phyloP scores from a whole-genome alignment of 2,888 invertebrate genomes.

The Lasioglossum zephyrum region DNA sequence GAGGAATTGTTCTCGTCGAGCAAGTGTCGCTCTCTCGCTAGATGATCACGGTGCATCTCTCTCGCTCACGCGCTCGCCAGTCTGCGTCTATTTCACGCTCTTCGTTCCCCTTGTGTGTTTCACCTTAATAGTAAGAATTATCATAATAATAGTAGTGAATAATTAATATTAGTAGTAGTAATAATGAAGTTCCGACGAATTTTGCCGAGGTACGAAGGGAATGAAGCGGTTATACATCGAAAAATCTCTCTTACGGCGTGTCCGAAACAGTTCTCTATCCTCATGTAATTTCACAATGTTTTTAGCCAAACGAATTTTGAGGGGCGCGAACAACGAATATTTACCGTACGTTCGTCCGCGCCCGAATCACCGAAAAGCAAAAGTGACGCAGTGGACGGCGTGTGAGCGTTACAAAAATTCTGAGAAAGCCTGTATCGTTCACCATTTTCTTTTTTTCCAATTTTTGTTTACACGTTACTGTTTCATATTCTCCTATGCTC shows the following conservation, averaged over 20 bases:
- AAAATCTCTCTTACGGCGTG: not conserved
- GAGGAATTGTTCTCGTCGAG: conserved; percentile 78
- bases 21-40: conserved; percentile 59
- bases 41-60: conserved; percentile 52
- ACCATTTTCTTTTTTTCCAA: no score
- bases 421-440: conserved; percentile 71
- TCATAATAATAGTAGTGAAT: conserved; percentile 30
- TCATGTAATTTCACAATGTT: not conserved
- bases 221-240: conserved; percentile 37
- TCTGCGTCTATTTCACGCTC: conserved; percentile 32
- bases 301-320: conserved; percentile 16
- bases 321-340: not conserved
- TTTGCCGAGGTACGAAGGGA: conserved; percentile 47
- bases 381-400: conserved; percentile 53
- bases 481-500: not conserved
- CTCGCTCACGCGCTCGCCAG: conserved; percentile 60
- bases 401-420: conserved; percentile 68
- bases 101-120: conserved; percentile 43
- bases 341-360: not conserved
- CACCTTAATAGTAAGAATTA: conserved; percentile 41
- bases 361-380: conserved; percentile 23
- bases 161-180: conserved; percentile 33
- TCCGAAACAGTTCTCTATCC: conserved; percentile 1
- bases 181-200: conserved; percentile 33
- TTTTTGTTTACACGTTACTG: not conserved